Conservation (phyloP, 2,888 invertebrate species). For the Pterostichus madidus region DNA sequence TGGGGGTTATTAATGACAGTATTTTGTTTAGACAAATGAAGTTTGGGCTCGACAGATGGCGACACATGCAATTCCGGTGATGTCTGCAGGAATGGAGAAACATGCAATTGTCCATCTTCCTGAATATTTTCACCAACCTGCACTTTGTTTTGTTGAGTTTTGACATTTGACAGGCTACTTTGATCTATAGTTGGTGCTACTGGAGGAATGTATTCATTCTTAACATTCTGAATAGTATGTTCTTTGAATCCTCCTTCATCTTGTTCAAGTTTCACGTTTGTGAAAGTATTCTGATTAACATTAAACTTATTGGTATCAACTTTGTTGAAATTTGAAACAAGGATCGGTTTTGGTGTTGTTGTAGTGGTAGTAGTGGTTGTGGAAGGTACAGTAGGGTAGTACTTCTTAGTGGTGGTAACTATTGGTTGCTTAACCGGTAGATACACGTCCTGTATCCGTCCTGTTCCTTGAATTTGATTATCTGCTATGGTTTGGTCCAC, state of each 20-base stretch:
- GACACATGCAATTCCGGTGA: slow-evolving; percentile 12
- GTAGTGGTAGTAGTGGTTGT: slow-evolving; percentile 23
- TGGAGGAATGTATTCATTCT: slow-evolving; percentile 38
- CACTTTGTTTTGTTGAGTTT: background rate
- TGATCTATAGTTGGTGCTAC: background rate
- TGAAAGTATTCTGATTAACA: background rate
- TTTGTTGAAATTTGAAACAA: background rate
- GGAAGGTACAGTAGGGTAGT: background rate
- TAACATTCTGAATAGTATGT: background rate
- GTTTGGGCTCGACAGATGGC: background rate
- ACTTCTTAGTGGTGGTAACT: background rate
- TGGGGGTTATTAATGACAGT: background rate
- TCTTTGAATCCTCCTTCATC: too few species aligned
- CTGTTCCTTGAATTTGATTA: slow-evolving; percentile 45
- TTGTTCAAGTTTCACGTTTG: too few species aligned
- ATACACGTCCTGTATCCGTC: background rate
- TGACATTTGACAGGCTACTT: background rate
- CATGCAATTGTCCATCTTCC: background rate
- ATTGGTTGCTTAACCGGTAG: slow-evolving; percentile 46
- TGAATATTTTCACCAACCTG: background rate
- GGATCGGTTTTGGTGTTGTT: slow-evolving; percentile 29
- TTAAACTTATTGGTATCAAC: background rate
- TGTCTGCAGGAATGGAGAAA: background rate
- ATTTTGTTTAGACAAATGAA: slow-evolving; percentile 9
- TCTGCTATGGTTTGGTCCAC: slow-evolving; percentile 6